Percentiles rank a stretch among this genome's conserved stretches.
Conservation (phyloP, 2,113 vertebrate species). For the Trichomycterus rosablanca region DNA sequence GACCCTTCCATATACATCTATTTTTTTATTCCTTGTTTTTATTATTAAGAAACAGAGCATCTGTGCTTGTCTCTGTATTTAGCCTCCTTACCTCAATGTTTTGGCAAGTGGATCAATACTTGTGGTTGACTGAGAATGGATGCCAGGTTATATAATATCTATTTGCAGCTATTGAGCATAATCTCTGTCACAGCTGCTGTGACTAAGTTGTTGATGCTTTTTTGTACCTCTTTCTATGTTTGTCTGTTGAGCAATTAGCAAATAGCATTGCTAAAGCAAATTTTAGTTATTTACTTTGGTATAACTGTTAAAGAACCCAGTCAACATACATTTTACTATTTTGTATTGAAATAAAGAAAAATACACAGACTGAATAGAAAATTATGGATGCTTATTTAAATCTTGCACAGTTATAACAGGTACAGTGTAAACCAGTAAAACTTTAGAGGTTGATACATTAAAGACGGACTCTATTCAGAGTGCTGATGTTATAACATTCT, state of each 20-base stretch:
- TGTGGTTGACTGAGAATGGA: constrained; percentile 17
- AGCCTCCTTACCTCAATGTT: constrained; percentile 46
- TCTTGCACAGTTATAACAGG: no score
- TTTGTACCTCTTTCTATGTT: not conserved
- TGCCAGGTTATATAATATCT: constrained; percentile 14
- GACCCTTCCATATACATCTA: no score
- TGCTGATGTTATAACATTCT: constrained; percentile 47
- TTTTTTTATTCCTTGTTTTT: no score
- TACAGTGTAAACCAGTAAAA: no score
- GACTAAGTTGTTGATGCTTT: constrained; percentile 46
- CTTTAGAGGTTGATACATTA: no score
- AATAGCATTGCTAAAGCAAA: no score
- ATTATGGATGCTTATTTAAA: not conserved
- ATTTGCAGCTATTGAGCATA: constrained; percentile 41
- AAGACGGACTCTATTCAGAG: no score
- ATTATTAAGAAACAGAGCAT: constrained; percentile 3
- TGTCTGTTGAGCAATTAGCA: no score
- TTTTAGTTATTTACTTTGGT: not conserved
- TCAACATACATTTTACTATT: not conserved
- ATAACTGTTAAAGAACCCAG: not conserved
- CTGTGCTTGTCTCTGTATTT: constrained; percentile 29
- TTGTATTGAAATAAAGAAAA: not conserved
- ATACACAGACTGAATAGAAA: not conserved
- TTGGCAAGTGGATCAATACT: constrained; percentile 21
- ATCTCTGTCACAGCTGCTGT: constrained; percentile 50